Conservation (phyloP, 2,888 invertebrate species). For the Aleiodes leptofemur region DNA sequence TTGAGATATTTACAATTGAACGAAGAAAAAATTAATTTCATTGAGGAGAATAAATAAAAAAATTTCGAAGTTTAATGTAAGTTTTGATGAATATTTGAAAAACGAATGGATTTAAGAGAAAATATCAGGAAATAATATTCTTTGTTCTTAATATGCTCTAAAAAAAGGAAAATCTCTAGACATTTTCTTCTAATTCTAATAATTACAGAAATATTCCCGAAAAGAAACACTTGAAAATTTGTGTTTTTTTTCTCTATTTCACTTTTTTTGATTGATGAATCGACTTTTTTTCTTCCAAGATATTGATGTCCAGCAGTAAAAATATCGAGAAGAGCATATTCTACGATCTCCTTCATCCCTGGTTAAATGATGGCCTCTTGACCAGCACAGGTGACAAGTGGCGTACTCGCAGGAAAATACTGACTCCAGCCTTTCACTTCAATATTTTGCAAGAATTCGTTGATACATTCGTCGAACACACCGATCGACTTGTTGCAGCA, state of each 20-base stretch:
- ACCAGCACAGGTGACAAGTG: slow-evolving; percentile 75
- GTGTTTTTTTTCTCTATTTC: too few species aligned
- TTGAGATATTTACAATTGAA: too few species aligned
- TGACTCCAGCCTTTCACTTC: slow-evolving; percentile 81
- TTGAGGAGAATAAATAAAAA: too few species aligned
- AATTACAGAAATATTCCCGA: too few species aligned
- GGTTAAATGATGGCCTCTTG: slow-evolving; percentile 71
- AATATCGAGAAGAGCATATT: slow-evolving; percentile 68
- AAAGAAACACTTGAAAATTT: too few species aligned
- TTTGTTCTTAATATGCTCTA: too few species aligned
- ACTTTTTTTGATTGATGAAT: too few species aligned
- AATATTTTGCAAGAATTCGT: slow-evolving; percentile 77
- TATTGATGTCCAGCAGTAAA: slow-evolving; percentile 61
- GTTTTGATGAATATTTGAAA: not conserved
- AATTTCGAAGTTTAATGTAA: too few species aligned
- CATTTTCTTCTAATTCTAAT: too few species aligned
- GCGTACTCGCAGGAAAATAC: slow-evolving; percentile 77
- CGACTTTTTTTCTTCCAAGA: slow-evolving; percentile 50
- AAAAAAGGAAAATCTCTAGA: too few species aligned
- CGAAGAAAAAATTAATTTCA: not conserved
- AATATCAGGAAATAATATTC: too few species aligned
- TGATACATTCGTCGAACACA: slow-evolving; percentile 72
- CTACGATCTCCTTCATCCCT: slow-evolving; percentile 70
- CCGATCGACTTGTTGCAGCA: slow-evolving; percentile 66
- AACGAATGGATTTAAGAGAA: too few species aligned